Conservation (phyloP, 2,113 vertebrate genomes). For the Phalacrocorax carbo region DNA sequence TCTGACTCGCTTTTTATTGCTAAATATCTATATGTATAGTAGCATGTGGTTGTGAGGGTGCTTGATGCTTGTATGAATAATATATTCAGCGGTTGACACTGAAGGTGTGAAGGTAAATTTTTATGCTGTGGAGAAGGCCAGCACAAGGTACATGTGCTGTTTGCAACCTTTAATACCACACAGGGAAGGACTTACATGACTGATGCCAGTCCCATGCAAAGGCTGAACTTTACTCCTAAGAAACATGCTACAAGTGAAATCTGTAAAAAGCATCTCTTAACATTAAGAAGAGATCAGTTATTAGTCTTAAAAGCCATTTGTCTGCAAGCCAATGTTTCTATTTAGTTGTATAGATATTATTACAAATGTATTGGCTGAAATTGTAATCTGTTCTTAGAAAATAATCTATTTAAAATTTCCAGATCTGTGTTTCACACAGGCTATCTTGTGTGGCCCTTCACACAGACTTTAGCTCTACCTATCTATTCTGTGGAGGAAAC, state of each 20-base stretch:
- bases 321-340: neutral
- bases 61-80: neutral
- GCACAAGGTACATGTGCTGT: neutral
- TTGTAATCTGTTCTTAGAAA: neutral
- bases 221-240: neutral
- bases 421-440: neutral
- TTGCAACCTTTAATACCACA: neutral
- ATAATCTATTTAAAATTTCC: neutral
- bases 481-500: neutral
- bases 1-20: neutral
- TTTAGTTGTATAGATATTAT: neutral
- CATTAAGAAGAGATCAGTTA: neutral
- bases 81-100: neutral
- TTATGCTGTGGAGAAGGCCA: neutral
- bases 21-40: neutral
- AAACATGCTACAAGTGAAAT: neutral
- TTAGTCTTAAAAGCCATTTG: constrained; percentile 8
- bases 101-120: neutral
- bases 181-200: neutral
- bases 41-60: neutral
- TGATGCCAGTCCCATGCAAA: neutral
- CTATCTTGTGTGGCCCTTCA: neutral
- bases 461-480: neutral
- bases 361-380: neutral
- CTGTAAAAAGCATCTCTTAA: neutral